Percentiles rank a stretch among this genome's conserved stretches.
Conservation (phyloP, 2,113 vertebrate genomes). For the Odocoileus hemionus region DNA sequence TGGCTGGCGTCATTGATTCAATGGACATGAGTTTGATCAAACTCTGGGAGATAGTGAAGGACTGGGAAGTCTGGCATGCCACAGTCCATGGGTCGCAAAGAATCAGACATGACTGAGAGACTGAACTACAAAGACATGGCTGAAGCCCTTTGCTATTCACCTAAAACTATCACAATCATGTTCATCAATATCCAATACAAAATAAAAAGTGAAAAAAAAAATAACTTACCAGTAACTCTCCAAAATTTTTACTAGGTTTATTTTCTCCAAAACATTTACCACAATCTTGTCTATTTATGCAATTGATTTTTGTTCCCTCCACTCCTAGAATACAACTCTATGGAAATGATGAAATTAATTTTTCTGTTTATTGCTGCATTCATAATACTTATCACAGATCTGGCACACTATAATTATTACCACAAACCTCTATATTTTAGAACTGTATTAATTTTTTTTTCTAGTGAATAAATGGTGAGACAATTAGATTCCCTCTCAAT, state of each 20-base stretch:
- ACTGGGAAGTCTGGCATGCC: no score
- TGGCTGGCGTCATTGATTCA: no score
- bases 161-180: no score
- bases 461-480: background rate
- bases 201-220: background rate
- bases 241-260: background rate
- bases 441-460: background rate
- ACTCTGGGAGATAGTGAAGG: no score
- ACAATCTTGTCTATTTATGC: background rate
- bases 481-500: background rate
- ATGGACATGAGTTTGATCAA: no score
- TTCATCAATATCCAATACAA: background rate
- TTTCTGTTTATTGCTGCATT: background rate
- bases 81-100: no score
- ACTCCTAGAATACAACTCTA: background rate
- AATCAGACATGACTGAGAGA: no score
- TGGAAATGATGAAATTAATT: background rate
- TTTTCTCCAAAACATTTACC: background rate
- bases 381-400: background rate
- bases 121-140: no score
- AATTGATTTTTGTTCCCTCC: background rate
- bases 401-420: background rate
- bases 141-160: no score
- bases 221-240: background rate
- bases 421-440: background rate